Evolutionary conservation across 2,113 vertebrate species (phyloP).

Genomic region (Alectura lathami): DNA sequence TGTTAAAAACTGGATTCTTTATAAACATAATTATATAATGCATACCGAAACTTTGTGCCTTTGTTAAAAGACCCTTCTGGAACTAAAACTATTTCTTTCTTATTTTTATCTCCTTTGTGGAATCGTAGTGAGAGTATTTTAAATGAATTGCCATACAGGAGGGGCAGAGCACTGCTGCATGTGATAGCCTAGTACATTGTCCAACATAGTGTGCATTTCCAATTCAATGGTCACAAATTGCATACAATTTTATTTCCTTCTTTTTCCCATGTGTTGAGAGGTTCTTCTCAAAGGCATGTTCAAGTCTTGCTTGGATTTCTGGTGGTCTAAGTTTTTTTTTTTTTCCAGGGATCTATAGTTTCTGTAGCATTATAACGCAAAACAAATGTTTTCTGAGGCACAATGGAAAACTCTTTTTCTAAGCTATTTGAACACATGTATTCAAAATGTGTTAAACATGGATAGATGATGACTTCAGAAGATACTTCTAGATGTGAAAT

Average conservation of each 20-base stretch:
- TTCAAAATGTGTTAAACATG: background rate
- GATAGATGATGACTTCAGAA: background rate
- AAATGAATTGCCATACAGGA: background rate
- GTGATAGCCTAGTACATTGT: background rate
- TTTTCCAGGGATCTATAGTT: background rate
- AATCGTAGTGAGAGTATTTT: background rate
- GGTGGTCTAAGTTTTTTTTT: background rate
- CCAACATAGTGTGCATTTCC: background rate
- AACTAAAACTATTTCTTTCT: background rate
- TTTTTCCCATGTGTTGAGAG: background rate
- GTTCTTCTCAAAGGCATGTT: background rate
- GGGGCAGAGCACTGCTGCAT: background rate
- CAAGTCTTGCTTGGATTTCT: background rate
- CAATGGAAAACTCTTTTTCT: background rate
- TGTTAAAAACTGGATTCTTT: background rate
- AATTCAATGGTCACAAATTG: background rate
- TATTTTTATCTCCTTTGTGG: background rate
- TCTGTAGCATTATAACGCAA: slow-evolving; percentile 14
- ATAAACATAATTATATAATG: background rate
- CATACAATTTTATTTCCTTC: background rate
- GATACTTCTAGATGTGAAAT: background rate
- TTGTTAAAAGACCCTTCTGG: background rate
- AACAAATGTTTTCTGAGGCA: slow-evolving; percentile 11
- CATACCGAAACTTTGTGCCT: background rate
- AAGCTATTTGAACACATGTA: background rate